Evolutionary conservation across 1,140 invertebrate species (phyloP), one percentile per base, ranked within the genome.

Genomic region (Drosophila repleta): DNA sequence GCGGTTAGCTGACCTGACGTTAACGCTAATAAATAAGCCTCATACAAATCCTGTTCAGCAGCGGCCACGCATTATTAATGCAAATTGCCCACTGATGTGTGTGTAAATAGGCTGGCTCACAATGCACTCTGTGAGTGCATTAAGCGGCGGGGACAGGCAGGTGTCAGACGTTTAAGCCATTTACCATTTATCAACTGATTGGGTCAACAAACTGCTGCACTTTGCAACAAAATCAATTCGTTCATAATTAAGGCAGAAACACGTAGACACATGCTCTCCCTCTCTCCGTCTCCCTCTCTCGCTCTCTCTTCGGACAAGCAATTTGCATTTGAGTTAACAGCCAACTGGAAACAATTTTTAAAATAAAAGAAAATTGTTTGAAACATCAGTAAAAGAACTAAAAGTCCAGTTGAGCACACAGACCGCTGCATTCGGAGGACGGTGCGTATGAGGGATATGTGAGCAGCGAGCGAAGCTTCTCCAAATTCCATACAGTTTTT

Each of bases 371-470:
- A 45, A 10, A 18, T 39, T 73, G 13, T 39, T 39, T 39, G n/a
- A 39, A 39, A 39, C n/a, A 29, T 8, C 29, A 26, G 7, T 43
- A 18, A 35, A 48, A 48, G 3, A 48, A 24, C 49, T 32, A 43
- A 69, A 39, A 49, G 11, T 57, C 13, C n/a, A 13, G 53, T 32
- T 24, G 37, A 68, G 41, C 52, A 26, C 3, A 26, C 52, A 41
- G 64, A 82, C 74, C 63, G 53, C 4, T 26, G 15, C 58, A 53
- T 48, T 21, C 32, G 64, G 53, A 70, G 64, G 13, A 73, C 41
- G 63, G 62, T 88, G 83, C 83, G 83, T 88, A 88, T 89, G 69
- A 77, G 83, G 58, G 61, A 83, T 88, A 46, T 75, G 51, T 41
- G 32, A 39, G 35, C 17, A 52, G 56, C 10, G 20, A 48, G 56